A percentile compares a stretch with the other conserved stretches of the same genome.
Evolutionary conservation across 2,113 vertebrate genomes (phyloP).

Genomic region (Raja brachyura): DNA sequence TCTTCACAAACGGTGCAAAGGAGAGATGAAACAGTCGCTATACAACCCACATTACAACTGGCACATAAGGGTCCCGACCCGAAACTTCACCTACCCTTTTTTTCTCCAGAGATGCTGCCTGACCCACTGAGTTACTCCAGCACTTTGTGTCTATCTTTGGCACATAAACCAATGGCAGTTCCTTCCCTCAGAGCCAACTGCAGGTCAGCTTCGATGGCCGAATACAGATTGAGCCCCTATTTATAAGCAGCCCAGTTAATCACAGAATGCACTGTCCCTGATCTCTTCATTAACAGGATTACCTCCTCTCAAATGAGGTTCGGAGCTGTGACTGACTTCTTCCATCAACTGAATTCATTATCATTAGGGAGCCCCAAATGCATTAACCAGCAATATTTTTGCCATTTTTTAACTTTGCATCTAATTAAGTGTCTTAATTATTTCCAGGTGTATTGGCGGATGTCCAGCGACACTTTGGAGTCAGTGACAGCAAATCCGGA

Average conservation of each 20-base stretch:
- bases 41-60: neutral
- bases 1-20: too few relatives aligned
- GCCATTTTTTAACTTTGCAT: conserved; percentile 36
- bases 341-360: neutral
- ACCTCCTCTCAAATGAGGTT: neutral
- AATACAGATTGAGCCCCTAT: neutral
- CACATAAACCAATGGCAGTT: neutral
- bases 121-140: too few relatives aligned
- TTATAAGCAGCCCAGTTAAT: neutral
- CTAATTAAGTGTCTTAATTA: neutral
- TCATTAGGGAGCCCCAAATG: neutral
- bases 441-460: conserved; percentile 76
- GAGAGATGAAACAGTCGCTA: neutral
- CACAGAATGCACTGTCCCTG: neutral
- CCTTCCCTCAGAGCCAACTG: neutral
- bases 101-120: too few relatives aligned
- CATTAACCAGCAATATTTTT: neutral
- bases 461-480: conserved; percentile 75
- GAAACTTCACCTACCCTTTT: too few relatives aligned
- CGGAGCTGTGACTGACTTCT: neutral
- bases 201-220: neutral
- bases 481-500: conserved; percentile 75
- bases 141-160: too few relatives aligned
- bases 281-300: neutral
- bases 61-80: neutral